Evolutionary conservation across 2,888 invertebrate species (phyloP), one percentile per base, ranked within the genome.

Genomic region (Altica lythri): DNA sequence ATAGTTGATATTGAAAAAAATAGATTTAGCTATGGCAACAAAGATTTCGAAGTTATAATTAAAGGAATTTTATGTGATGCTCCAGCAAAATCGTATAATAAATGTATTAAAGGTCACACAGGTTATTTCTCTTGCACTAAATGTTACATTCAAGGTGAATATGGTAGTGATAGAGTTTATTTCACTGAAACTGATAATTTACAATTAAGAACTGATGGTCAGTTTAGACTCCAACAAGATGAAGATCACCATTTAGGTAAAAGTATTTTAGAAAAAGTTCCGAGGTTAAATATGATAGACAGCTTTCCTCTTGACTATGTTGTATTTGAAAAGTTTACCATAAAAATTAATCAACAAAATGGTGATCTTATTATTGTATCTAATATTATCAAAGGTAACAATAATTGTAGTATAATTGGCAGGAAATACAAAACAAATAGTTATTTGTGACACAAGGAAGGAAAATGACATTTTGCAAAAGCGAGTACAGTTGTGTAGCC

Each of bases 221-320:
- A 49, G 45, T 25, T 42, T 46, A 46, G 55, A 27, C n/a, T n/a
- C 16, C 40, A 38, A 44, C 13, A 16, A 4, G 17, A 48, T 42
- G 19, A 22, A 35, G 45, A 55, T 6, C 49, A 65, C 47, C 61
- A 65, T 45, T 58, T 59, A 46, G 59, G 59, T 22, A 42, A 32
- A 9, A 54, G 47, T 8, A 56, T 59, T 22, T 57, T 63, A 13
- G 12, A 13, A 29, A 13, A 30, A n/a, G 29, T 43, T 27, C 43
- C 43, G 4, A 8, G 14, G 9, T 16, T 35, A 9, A 9, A 35
- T 35, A 35, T 35, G 14, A 13, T 35, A 3, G 4, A 12, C 3
- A 8, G 6, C 9, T 12, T 35, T 9, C 35, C 35, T 5, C 12
- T 43, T 4, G 43, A 43, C 10, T 30, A 27, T 16, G n/a, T n/a